Percentiles rank a stretch among this genome's conserved stretches.
Conservation (phyloP, 92 coral and sea anemone species). For the Anthopleura xanthogrammica region DNA sequence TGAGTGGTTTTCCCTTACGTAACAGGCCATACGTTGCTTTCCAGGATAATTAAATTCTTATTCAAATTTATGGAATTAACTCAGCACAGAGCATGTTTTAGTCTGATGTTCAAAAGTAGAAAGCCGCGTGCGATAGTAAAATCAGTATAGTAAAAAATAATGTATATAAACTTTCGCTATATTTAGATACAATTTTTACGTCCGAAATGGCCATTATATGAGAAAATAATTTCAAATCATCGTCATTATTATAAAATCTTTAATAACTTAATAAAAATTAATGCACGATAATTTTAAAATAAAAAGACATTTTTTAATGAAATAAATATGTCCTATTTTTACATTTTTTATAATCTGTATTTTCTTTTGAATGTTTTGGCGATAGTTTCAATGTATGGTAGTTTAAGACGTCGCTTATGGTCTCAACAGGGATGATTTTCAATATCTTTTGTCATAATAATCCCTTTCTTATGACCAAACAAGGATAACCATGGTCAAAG, state of each 20-base stretch:
- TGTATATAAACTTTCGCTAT: no score
- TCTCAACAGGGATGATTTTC: not conserved
- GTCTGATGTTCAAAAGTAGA: no score
- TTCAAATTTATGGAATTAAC: not conserved
- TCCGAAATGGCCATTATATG: not conserved
- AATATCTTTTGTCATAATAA: not conserved
- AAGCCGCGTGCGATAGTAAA: no score
- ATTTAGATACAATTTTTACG: no score
- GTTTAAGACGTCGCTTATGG: not conserved
- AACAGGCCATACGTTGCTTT: not conserved
- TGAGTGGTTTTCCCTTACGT: not conserved
- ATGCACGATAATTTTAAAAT: no score
- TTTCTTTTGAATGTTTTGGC: not conserved
- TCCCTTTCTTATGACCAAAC: slow-evolving; percentile 18
- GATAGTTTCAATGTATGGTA: not conserved
- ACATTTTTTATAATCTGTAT: not conserved
- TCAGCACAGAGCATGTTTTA: not conserved
- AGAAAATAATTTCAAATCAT: not conserved
- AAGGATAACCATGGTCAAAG: slow-evolving; percentile 15
- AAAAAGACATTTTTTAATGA: no score
- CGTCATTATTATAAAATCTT: not conserved
- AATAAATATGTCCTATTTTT: not conserved
- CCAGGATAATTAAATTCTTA: not conserved
- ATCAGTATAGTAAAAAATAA: not conserved
- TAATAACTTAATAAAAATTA: not conserved